Percentiles rank a stretch among this genome's conserved stretches.
Conservation (phyloP, 2,797 vertebrate species). For the Xenentodon cancila region DNA sequence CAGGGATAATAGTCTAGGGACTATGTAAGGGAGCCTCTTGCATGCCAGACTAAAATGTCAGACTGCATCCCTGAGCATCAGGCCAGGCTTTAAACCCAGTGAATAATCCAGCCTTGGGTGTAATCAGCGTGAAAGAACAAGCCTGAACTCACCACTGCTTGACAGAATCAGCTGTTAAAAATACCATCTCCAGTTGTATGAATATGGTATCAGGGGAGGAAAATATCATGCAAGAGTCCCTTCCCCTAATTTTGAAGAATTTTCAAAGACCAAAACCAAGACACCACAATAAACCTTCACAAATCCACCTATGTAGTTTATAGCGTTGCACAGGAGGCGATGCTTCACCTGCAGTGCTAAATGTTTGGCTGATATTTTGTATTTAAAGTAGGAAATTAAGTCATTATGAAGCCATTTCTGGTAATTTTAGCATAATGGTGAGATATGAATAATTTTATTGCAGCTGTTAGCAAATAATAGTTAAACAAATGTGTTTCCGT, state of each 20-base stretch:
- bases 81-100: constrained; percentile 55
- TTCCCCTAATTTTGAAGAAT: constrained; percentile 30
- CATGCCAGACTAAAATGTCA: constrained; percentile 72
- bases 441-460: constrained; percentile 10
- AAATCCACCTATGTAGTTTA: constrained; percentile 26
- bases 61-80: constrained; percentile 53
- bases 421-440: constrained; percentile 9
- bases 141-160: constrained; percentile 52
- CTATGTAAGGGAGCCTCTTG: constrained; percentile 57
- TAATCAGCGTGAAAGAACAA: constrained; percentile 76
- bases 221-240: constrained; percentile 1
- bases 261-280: constrained; percentile 18
- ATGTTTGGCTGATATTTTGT: constrained; percentile 9
- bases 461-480: background rate
- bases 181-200: constrained; percentile 51
- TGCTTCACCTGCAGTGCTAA: constrained; percentile 12
- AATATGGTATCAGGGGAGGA: constrained; percentile 13
- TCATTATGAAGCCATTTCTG: constrained; percentile 20
- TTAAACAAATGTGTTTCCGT: background rate
- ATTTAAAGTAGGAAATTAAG: background rate
- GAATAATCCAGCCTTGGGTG: constrained; percentile 73
- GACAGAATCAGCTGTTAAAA: constrained; percentile 62
- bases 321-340: constrained; percentile 13
- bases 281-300: constrained; percentile 43
- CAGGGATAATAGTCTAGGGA: constrained; percentile 65